Evolutionary conservation across 2,113 vertebrate species (phyloP).

Genomic region (Patagioenas fasciata): DNA sequence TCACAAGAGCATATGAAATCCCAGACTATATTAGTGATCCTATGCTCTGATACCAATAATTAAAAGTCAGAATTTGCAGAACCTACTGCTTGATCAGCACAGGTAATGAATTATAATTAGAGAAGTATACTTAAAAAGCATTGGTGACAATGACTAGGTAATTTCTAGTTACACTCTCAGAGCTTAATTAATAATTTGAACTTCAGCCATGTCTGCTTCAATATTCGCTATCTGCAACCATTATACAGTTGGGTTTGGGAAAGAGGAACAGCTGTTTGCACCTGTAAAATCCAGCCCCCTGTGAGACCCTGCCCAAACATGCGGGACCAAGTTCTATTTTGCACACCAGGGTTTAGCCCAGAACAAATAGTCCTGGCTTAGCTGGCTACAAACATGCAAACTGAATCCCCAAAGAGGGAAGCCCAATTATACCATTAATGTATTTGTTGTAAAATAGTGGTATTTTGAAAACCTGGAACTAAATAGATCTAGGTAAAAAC

Average conservation of each 20-base stretch:
- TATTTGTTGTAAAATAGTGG: not conserved
- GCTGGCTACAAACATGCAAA: not conserved
- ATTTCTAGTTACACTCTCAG: slow-evolving; percentile 19
- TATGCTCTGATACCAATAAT: slow-evolving; percentile 9
- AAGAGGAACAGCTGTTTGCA: not conserved
- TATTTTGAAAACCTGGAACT: not conserved
- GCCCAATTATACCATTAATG: not conserved
- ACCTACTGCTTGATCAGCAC: slow-evolving; percentile 14
- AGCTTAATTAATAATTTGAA: slow-evolving; percentile 29
- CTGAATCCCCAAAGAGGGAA: not conserved
- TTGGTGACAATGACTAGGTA: slow-evolving; percentile 29
- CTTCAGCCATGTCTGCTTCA: not conserved
- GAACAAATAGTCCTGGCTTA: not conserved
- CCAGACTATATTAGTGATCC: slow-evolving; percentile 43
- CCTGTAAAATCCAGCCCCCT: not conserved
- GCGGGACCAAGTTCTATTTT: not conserved
- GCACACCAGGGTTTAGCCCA: not conserved
- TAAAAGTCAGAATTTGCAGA: slow-evolving; percentile 18
- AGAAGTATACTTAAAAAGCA: slow-evolving; percentile 24
- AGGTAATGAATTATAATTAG: slow-evolving; percentile 43
- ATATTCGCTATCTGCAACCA: not conserved
- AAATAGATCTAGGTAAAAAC: not conserved
- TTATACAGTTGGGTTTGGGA: not conserved
- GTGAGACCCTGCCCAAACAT: fast-evolving
- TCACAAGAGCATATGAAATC: slow-evolving; percentile 17